Evolutionary conservation across 1,140 invertebrate species (phyloP).

Genomic region (Listronotus oregonensis): DNA sequence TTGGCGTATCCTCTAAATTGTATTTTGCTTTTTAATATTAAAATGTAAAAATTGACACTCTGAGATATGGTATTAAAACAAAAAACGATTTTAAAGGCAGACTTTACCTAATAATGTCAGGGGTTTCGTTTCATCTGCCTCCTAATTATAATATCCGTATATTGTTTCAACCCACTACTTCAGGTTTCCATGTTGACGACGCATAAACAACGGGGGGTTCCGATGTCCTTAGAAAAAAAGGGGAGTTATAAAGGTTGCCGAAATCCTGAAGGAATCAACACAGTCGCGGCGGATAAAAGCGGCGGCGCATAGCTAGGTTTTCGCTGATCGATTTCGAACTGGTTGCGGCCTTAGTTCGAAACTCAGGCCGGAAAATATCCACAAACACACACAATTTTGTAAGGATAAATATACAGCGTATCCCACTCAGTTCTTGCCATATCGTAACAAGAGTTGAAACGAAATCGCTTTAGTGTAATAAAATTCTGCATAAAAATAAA

Average conservation of each 20-base stretch:
- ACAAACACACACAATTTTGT: not conserved
- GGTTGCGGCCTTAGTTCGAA: slow-evolving; percentile 18
- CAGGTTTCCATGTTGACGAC: slow-evolving; percentile 18
- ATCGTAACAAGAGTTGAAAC: no score
- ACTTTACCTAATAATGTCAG: no score
- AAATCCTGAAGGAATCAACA: slow-evolving; percentile 37
- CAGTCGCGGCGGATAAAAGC: slow-evolving; percentile 23
- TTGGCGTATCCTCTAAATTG: no score
- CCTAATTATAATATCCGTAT: slow-evolving; percentile 1
- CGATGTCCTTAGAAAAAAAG: slow-evolving; percentile 25
- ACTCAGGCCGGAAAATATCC: slow-evolving; percentile 21
- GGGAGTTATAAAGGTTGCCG: slow-evolving; percentile 25
- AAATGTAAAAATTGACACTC: no score
- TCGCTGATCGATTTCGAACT: slow-evolving; percentile 34
- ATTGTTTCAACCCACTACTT: slow-evolving; percentile 7
- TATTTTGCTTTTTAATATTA: no score
- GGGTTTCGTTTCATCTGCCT: no score
- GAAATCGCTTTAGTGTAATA: no score
- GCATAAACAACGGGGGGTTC: slow-evolving; percentile 13
- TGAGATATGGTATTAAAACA: no score
- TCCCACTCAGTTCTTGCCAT: no score
- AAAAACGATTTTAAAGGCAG: no score
- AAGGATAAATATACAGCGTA: no score
- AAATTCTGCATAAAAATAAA: no score
- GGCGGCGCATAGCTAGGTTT: slow-evolving; percentile 30